Conservation (phyloP, 2,888 invertebrate genomes). For the Diaperis boleti region DNA sequence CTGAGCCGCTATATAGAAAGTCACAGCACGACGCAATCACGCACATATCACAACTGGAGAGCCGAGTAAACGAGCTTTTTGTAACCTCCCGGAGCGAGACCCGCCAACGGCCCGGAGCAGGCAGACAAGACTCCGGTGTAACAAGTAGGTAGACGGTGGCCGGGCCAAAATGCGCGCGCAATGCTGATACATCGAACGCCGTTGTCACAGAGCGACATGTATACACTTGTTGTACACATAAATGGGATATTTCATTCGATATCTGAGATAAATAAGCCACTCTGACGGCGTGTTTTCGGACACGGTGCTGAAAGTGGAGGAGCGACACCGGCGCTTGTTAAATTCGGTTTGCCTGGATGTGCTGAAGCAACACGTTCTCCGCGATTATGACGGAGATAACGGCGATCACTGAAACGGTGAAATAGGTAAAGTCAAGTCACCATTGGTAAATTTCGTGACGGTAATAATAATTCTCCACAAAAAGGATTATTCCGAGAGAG, state of each 20-base stretch:
- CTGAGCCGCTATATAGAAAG: slow-evolving; percentile 26
- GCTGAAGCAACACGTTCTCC: too few relatives aligned
- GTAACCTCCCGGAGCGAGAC: slow-evolving; percentile 53
- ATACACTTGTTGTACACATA: slow-evolving; percentile 53
- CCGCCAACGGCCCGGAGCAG: slow-evolving; percentile 62
- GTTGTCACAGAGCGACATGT: slow-evolving; percentile 49
- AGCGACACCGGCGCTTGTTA: too few relatives aligned
- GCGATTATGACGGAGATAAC: too few relatives aligned
- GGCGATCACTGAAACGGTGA: too few relatives aligned
- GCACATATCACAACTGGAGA: slow-evolving; percentile 51
- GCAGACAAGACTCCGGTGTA: slow-evolving; percentile 64
- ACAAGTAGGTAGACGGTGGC: slow-evolving; percentile 65
- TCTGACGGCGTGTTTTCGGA: background rate
- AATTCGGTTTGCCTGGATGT: too few relatives aligned
- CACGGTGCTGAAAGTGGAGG: background rate
- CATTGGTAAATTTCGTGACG: too few relatives aligned
- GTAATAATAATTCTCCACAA: too few relatives aligned
- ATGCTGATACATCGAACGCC: slow-evolving; percentile 54
- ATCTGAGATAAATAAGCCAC: slow-evolving; percentile 33
- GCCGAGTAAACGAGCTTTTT: slow-evolving; percentile 34
- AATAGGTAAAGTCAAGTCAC: too few relatives aligned
- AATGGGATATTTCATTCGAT: slow-evolving; percentile 48
- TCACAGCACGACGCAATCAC: slow-evolving; percentile 44
- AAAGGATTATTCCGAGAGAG: too few relatives aligned
- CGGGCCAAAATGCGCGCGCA: slow-evolving; percentile 62